phyloP scores from a whole-genome alignment of 2,797 vertebrate species.

The Sandelia bainsii region DNA sequence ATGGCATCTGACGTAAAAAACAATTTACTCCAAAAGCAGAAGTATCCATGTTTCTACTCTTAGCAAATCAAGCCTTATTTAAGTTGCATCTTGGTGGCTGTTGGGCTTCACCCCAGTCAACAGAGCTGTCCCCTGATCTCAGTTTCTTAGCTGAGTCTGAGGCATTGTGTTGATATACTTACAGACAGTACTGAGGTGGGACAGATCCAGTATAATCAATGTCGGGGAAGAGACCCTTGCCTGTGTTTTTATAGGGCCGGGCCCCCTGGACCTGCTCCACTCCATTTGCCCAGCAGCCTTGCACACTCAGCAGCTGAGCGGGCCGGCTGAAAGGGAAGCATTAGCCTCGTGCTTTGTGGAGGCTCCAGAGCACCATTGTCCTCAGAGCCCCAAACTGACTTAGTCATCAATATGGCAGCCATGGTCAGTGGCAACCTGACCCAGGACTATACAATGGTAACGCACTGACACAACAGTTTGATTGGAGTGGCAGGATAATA shows the following conservation, averaged over 20 bases:
- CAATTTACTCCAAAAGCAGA: constrained; percentile 5
- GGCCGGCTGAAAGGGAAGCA: constrained; percentile 80
- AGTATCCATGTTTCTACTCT: constrained; percentile 25
- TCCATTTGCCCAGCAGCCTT: constrained; percentile 79
- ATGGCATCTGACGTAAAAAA: neutral
- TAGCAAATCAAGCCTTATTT: constrained; percentile 6
- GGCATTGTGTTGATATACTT: constrained; percentile 83
- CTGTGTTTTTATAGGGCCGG: constrained; percentile 88
- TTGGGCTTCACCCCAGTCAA: constrained; percentile 45
- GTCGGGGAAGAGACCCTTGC: constrained; percentile 75
- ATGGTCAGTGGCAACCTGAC: constrained; percentile 66
- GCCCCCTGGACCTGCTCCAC: constrained; percentile 71
- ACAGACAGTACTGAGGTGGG: constrained; percentile 88
- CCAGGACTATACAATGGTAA: constrained; percentile 77
- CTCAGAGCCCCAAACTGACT: constrained; percentile 79
- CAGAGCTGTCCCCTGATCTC: constrained; percentile 25
- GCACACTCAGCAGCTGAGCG: constrained; percentile 90
- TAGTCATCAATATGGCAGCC: constrained; percentile 85
- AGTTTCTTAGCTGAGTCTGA: constrained; percentile 52
- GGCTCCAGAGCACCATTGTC: constrained; percentile 79
- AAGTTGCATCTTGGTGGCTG: constrained; percentile 26
- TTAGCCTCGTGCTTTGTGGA: constrained; percentile 84
- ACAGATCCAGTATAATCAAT: constrained; percentile 88
- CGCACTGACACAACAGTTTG: constrained; percentile 85
- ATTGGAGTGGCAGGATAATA: constrained; percentile 82